Evolutionary conservation across 2,113 vertebrate genomes (phyloP).

Genomic region (Rhineura floridana): DNA sequence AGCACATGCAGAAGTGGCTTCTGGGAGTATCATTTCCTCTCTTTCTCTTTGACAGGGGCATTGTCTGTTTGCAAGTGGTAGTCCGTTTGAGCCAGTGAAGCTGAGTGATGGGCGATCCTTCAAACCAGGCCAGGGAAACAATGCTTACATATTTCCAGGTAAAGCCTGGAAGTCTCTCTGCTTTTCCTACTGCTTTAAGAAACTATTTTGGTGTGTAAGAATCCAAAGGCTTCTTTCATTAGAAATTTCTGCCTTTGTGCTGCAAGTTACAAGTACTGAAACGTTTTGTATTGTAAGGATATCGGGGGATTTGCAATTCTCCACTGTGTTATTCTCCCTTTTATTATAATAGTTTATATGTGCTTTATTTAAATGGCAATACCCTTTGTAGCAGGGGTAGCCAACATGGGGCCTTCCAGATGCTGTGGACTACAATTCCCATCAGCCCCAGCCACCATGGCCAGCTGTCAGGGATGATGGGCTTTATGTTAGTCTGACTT

Average conservation of each 20-base stretch:
- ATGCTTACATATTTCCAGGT: slow-evolving; percentile 98
- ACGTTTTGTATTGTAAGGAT: not conserved
- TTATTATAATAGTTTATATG: not conserved
- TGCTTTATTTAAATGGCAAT: not conserved
- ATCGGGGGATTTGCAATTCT: not conserved
- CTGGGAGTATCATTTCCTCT: rapidly evolving
- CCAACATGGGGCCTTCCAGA: no score
- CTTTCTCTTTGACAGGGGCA: slow-evolving; percentile 78
- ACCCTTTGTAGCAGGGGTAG: not conserved
- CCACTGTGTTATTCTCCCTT: not conserved
- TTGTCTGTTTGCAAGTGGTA: slow-evolving; percentile 96
- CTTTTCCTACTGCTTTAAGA: not conserved
- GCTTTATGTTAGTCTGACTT: no score
- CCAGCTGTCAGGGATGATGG: no score
- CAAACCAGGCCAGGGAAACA: slow-evolving; percentile 95
- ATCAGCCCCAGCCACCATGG: no score
- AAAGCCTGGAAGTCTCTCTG: not conserved
- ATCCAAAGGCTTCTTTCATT: not conserved
- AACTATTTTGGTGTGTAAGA: not conserved
- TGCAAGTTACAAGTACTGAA: not conserved
- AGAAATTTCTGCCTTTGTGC: not conserved
- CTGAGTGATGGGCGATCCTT: slow-evolving; percentile 84
- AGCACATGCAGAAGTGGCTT: not conserved
- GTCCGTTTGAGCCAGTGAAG: slow-evolving; percentile 89
- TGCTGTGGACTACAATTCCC: no score